Base-by-base conservation (phyloP, 2,888 invertebrate species). In the Sarcophaga variegata region DNA sequence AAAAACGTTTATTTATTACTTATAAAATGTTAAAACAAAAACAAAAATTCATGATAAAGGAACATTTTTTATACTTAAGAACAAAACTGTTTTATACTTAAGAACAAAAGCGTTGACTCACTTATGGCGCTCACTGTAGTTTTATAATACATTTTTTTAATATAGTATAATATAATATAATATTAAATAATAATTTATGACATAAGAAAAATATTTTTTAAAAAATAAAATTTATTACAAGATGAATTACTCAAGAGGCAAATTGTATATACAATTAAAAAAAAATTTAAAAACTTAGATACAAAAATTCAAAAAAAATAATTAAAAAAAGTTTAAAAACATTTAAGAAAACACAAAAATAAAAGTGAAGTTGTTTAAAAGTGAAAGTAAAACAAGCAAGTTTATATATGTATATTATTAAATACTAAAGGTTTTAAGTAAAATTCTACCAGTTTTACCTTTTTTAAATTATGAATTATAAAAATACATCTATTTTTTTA, bases 401-500 rank as follows among this genome's bases (percentile, higher is more conserved):
- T 37, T 37, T 37, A 37, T 37, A 1, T 37, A 37, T 1, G 2
- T 37, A 37, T 75, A 79, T 76, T 80, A 74, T 45, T 60, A 72
- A 72, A 59, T 80, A 74, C 20, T 45, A 62, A 81, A 83, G 60
- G 63, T 75, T 81, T 71, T 63, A 20, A 12, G 80, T 80, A 86
- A 79, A 88, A 89, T 91, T 93, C 92, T 92, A 92, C 93, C 91
- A 91, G 92, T 91, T 92, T 92, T 92, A 92, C 93, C 92, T 93
- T 89, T 87, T 79, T 85, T 88, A 89, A 4, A 54, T 2, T 54
- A 12, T 54, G 14, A 54, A 14, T 86, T 88, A 88, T 83, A 83
- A 71, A 85, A 88, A 86, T 85, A 80, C 60, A 67, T 84, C 76
- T 75, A 75, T 60, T 66, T 76, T 22, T 85, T 86, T 72, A 76